These are phyloP conservation scores for Anniella stebbinsi DNA, from an alignment of 2,797 vertebrate genomes.

Conservation along the genomic window DNA sequence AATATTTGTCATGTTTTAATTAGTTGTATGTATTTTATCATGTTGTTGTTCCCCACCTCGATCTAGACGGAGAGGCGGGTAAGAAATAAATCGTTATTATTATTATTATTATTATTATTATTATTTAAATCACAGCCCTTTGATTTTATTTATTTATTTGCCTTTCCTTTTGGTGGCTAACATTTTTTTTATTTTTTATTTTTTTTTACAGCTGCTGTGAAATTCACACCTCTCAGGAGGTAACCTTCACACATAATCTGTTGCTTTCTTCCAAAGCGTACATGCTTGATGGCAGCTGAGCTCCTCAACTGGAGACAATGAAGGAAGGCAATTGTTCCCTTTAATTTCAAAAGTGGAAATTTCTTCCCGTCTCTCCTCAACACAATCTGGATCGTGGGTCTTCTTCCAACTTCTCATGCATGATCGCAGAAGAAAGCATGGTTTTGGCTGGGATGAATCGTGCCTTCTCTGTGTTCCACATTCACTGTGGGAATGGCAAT, in stretches of 20 bases:
- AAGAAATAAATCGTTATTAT: too few relatives aligned
- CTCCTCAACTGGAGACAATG: constrained; percentile 71
- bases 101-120: too few relatives aligned
- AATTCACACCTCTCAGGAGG: constrained; percentile 76
- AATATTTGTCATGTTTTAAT: too few relatives aligned
- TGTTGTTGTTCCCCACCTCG: too few relatives aligned
- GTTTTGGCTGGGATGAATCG: neutral
- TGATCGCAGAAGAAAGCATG: neutral
- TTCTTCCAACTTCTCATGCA: constrained; percentile 2
- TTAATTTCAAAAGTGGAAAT: constrained; percentile 64
- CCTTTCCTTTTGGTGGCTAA: constrained; percentile 41
- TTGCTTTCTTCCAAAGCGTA: constrained; percentile 58
- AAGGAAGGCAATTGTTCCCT: constrained; percentile 68
- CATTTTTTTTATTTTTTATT: constrained; percentile 38
- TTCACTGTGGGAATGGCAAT: neutral
- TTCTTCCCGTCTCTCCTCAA: constrained; percentile 59
- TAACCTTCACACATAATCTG: constrained; percentile 66
- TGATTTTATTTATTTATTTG: neutral
- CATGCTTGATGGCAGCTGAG: constrained; percentile 66
- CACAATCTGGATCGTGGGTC: constrained; percentile 48
- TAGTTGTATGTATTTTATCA: too few relatives aligned
- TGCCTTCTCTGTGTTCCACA: neutral
- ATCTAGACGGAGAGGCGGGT: too few relatives aligned
- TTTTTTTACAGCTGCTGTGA: constrained; percentile 68
- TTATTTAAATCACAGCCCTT: constrained; percentile 70